Evolutionary conservation across 2,888 invertebrate genomes (phyloP), one percentile per base, ranked within the genome.

Genomic region (Meta bourneti): DNA sequence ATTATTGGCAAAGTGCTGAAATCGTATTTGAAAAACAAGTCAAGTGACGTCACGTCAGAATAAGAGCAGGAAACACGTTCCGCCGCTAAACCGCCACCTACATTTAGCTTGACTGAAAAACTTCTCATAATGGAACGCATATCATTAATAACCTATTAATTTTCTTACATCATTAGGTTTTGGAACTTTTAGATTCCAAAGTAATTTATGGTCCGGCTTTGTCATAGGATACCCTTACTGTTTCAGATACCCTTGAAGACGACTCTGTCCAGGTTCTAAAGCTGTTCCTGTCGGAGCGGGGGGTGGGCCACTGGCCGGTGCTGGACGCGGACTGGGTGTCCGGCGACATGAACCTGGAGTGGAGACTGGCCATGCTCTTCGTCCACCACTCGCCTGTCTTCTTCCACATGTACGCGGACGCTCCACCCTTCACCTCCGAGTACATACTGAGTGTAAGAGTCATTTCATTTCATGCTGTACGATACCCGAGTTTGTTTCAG

Each of bases 321-420:
- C 71, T 92, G 20, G 92, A 92, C n/a, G 81, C 89, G 0, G 92
- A 92, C 19, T 92, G 92, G 92, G 48, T 74, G 2, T 72, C 82
- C 0, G 86, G 85, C 1, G 92, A 92, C 61, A 89, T 92, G 87
- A 92, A 92, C 48, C 52, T 92, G 52, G 92, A 92, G n/a, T 92
- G 92, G 92, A 16, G 92, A 7, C 61, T 92, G 7, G 92, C 92
- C 6, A 92, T 92, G 92, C 72, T 92, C 0, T 92, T 92, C n/a
- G 89, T 92, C 0, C 92, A 92, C 48, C 92, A 92, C 9, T 79
- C 89, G 7, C 92, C 92, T 0, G 92, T 92, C n/a, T 92, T 92
- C 71, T 92, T 92, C 75, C 92, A 92, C 48, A 92, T 92, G 92
- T 92, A 88, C 11, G 85, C 89, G 0, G 92, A 92, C 51, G 81